Conservation (phyloP, 1,140 invertebrate species). For the Chrysomallon squamiferum region DNA sequence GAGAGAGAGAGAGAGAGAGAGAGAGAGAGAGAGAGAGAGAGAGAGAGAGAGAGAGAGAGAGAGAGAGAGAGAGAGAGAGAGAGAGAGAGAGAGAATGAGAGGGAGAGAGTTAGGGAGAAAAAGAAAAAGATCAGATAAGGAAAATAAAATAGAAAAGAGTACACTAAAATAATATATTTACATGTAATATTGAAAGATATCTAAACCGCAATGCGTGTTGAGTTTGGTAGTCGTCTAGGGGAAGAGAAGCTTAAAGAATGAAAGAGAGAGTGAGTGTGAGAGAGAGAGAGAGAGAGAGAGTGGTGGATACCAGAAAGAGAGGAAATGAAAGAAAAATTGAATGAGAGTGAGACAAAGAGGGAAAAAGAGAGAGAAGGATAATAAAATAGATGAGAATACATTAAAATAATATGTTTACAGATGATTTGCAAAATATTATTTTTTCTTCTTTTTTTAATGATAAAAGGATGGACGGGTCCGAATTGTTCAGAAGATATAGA, state of each 20-base stretch:
- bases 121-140: too few species aligned
- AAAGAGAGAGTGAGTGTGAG: too few species aligned
- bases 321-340: neutral
- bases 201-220: too few species aligned
- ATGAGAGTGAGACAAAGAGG: too few species aligned
- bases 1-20: too few species aligned
- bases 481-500: neutral
- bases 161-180: too few species aligned
- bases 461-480: neutral
- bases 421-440: neutral
- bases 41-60: neutral
- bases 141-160: neutral
- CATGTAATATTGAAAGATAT: too few species aligned
- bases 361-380: neutral
- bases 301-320: neutral
- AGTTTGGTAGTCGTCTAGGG: too few species aligned
- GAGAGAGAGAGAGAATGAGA: neutral
- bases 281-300: too few species aligned
- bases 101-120: neutral
- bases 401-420: neutral
- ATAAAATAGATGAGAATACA: too few species aligned
- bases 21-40: constrained; percentile 1
- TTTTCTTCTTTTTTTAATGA: neutral
- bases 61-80: neutral
- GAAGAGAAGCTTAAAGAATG: too few species aligned